phyloP scores from a whole-genome alignment of 1,140 invertebrate genomes.

The Pinna nobilis region DNA sequence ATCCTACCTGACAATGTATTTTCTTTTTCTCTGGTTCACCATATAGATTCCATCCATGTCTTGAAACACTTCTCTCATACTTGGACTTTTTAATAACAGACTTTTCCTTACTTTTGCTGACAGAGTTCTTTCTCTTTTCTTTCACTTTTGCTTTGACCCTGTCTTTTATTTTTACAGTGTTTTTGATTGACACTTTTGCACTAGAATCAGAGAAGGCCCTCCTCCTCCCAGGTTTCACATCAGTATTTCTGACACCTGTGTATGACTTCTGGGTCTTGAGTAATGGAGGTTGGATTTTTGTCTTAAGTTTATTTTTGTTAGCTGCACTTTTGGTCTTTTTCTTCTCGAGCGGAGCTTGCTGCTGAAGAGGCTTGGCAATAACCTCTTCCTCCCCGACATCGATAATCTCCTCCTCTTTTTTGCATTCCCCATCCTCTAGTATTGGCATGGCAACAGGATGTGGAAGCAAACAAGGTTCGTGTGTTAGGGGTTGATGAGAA shows the following conservation, averaged over 20 bases:
- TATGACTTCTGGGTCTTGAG: constrained; percentile 6
- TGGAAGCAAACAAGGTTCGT: constrained; percentile 20
- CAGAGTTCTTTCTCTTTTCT: constrained; percentile 7
- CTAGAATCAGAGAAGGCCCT: too few relatives aligned
- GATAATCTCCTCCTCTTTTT: constrained; percentile 24
- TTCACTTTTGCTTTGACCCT: background rate
- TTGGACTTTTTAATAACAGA: constrained; percentile 4
- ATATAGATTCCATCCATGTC: constrained; percentile 3
- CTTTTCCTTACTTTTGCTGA: constrained; percentile 3
- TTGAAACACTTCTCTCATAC: background rate
- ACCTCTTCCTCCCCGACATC: constrained; percentile 20
- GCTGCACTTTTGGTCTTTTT: background rate
- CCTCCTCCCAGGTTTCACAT: background rate
- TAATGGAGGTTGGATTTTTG: background rate
- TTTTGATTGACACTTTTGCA: background rate
- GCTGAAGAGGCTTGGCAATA: background rate
- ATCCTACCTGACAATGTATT: constrained; percentile 7
- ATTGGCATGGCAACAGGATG: constrained; percentile 3
- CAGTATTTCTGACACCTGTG: background rate
- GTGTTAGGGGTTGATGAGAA: constrained; percentile 28
- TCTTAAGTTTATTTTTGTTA: background rate
- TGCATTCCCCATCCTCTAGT: constrained; percentile 10
- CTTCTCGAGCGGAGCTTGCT: background rate
- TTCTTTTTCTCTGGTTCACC: constrained; percentile 8
- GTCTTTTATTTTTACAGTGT: background rate